Evolutionary conservation across 2,888 invertebrate genomes (phyloP).

Genomic region (Phyllotreta cruciferae): DNA sequence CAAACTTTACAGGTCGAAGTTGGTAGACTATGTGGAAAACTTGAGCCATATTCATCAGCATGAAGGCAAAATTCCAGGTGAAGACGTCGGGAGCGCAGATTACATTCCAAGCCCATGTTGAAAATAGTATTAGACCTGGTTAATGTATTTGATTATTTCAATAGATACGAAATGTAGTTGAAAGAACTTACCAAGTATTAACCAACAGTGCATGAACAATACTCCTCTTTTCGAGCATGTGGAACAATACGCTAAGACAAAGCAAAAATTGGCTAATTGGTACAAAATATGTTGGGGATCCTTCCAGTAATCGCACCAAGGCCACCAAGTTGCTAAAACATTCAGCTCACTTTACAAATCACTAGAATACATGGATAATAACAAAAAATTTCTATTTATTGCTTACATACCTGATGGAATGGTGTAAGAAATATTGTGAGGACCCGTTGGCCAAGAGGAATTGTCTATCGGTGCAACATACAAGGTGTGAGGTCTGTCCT

Average conservation of each 20-base stretch:
- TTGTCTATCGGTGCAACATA: constrained; percentile 55
- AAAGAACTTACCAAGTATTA: constrained; percentile 73
- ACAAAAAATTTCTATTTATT: constrained; percentile 1
- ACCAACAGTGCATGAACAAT: constrained; percentile 80
- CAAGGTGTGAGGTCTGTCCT: constrained; percentile 54
- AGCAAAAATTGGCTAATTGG: constrained; percentile 80
- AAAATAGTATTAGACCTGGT: constrained; percentile 80
- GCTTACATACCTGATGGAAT: constrained; percentile 56
- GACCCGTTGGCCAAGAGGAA: constrained; percentile 54
- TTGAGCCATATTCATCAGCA: constrained; percentile 81
- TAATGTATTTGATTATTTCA: neutral
- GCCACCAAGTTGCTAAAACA: constrained; percentile 67
- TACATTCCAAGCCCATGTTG: constrained; percentile 90
- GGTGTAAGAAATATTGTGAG: constrained; percentile 56
- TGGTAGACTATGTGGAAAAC: constrained; percentile 82
- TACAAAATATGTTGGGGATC: constrained; percentile 76
- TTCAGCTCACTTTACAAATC: neutral
- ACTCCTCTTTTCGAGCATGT: constrained; percentile 81
- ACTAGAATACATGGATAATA: neutral
- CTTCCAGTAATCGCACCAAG: constrained; percentile 77
- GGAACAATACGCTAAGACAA: constrained; percentile 80
- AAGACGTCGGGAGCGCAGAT: constrained; percentile 88
- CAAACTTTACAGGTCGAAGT: constrained; percentile 83
- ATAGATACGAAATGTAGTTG: neutral
- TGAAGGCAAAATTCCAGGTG: constrained; percentile 86